phyloP scores from a whole-genome alignment of 2,113 vertebrate species.

The Gallinago undulata region DNA sequence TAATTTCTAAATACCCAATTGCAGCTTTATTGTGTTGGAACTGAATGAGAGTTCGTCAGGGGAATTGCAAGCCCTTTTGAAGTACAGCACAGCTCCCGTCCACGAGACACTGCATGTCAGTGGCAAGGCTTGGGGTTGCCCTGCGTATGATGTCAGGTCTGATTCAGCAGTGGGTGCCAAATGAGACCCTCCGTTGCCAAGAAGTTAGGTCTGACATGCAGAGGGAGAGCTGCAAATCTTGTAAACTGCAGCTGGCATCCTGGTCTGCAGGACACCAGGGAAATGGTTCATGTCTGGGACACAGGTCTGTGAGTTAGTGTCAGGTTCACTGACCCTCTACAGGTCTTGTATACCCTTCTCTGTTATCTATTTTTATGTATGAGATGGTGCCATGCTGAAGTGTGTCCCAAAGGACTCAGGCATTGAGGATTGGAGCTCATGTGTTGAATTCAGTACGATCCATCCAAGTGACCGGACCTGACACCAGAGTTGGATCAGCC shows the following conservation, averaged over 20 bases:
- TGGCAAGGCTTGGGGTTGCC: neutral
- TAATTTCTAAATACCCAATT: neutral
- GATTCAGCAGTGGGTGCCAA: too few relatives aligned
- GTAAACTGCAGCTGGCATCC: neutral
- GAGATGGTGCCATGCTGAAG: neutral
- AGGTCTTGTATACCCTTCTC: neutral
- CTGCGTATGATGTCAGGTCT: neutral
- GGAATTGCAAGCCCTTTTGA: neutral
- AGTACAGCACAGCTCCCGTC: fast-evolving
- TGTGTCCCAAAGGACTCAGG: neutral
- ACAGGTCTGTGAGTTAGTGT: neutral
- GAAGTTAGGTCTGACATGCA: neutral
- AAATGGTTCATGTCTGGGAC: too few relatives aligned
- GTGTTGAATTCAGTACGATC: neutral
- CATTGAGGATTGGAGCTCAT: fast-evolving
- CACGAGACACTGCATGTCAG: fast-evolving
- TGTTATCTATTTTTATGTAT: fast-evolving
- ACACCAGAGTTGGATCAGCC: neutral
- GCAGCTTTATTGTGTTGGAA: neutral
- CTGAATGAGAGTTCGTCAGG: fast-evolving
- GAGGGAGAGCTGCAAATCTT: neutral
- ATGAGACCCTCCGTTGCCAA: fast-evolving
- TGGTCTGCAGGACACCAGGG: neutral
- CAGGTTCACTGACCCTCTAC: neutral
- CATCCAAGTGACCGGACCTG: too few relatives aligned